A percentile compares a stretch with the other conserved stretches of the same genome.
These are phyloP conservation scores for Eueremaeus valkanovi DNA, from an alignment of 2,888 invertebrate species.

Conservation along the genomic window DNA sequence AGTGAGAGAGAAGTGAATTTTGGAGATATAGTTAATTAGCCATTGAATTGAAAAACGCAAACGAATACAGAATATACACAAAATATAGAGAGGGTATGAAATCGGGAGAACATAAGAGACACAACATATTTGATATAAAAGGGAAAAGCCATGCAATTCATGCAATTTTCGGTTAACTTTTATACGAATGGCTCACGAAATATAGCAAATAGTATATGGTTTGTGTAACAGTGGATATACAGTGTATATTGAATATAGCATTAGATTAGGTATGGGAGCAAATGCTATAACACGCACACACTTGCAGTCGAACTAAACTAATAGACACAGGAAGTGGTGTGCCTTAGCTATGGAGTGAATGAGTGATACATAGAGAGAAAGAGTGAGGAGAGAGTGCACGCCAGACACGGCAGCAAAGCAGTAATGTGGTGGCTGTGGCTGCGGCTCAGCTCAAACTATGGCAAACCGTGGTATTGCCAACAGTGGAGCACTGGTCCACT, in stretches of 20 bases:
- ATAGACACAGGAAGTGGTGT: conserved; percentile 31
- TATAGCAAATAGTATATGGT: neutral
- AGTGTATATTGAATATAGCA: neutral
- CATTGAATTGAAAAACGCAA: neutral
- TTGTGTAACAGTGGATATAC: conserved; percentile 13
- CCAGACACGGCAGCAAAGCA: neutral
- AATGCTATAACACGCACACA: conserved; percentile 26
- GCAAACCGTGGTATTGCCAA: too few relatives aligned
- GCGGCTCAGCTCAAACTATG: neutral
- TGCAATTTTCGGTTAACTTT: conserved; percentile 23
- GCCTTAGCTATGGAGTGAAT: neutral
- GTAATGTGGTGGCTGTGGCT: neutral
- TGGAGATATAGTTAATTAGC: neutral
- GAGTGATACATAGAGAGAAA: neutral
- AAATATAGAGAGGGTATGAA: too few relatives aligned
- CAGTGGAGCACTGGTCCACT: neutral
- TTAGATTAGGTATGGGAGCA: conserved; percentile 4
- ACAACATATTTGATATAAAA: too few relatives aligned
- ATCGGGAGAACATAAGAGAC: too few relatives aligned
- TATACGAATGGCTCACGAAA: conserved; percentile 21
- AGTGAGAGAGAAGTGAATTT: neutral
- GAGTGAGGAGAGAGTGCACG: conserved; percentile 3
- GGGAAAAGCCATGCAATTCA: neutral
- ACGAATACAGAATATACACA: too few relatives aligned
- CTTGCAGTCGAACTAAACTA: conserved; percentile 9